These are phyloP conservation scores for Portunus trituberculatus DNA, from an alignment of 1,140 invertebrate species.

Conservation along the genomic window DNA sequence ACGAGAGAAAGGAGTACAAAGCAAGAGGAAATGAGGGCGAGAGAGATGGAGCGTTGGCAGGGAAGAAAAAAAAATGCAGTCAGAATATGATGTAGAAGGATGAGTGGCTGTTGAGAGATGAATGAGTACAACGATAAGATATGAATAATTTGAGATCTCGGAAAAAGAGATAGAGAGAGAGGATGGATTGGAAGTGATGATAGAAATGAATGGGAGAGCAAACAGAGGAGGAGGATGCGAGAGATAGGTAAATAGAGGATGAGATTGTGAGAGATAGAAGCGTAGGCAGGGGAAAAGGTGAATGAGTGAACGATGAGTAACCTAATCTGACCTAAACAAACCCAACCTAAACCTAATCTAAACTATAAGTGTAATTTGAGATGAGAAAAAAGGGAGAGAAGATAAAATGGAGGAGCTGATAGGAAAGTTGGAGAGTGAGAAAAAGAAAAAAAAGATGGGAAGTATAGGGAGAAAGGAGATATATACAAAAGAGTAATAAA, in stretches of 20 bases:
- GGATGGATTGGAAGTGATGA: not conserved
- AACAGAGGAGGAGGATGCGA: not conserved
- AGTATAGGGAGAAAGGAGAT: too few species aligned
- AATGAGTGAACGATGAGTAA: not conserved
- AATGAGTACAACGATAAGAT: too few species aligned
- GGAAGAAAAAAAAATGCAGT: too few species aligned
- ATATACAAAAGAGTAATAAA: too few species aligned
- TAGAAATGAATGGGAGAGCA: not conserved
- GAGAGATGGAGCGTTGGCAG: not conserved
- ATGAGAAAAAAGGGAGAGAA: not conserved
- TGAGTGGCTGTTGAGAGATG: too few species aligned
- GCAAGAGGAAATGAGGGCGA: not conserved
- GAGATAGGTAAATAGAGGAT: not conserved
- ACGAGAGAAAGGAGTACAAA: not conserved
- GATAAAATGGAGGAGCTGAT: not conserved
- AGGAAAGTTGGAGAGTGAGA: not conserved
- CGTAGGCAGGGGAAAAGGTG: not conserved
- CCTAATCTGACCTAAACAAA: not conserved
- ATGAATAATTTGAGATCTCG: too few species aligned
- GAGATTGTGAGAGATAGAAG: not conserved
- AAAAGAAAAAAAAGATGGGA: too few species aligned
- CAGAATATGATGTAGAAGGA: too few species aligned
- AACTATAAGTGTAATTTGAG: too few species aligned
- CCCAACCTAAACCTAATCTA: too few species aligned
- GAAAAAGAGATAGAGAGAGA: not conserved